A percentile compares a stretch with the other conserved stretches of the same genome.
These are phyloP conservation scores for Coracopsis vasa DNA, from an alignment of 2,113 vertebrate species.

Conservation along the genomic window DNA sequence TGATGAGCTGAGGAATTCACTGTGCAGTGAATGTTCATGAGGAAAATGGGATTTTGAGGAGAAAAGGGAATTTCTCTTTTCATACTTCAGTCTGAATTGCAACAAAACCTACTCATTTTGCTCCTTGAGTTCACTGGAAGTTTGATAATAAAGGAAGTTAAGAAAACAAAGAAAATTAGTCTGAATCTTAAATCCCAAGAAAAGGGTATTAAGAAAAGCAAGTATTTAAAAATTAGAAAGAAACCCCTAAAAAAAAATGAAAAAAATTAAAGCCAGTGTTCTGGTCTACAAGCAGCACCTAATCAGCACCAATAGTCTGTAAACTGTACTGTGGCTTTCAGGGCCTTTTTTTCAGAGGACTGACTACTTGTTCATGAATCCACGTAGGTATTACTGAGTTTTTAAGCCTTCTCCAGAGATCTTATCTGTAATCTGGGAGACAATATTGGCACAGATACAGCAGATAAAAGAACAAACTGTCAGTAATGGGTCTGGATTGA, in stretches of 20 bases:
- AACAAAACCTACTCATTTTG: not conserved
- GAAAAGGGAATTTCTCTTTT: not conserved
- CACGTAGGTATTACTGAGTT: not conserved
- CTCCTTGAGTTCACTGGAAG: not conserved
- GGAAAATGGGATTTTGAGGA: not conserved
- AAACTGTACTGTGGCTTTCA: not conserved
- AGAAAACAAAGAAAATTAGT: not conserved
- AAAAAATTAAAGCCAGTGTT: not conserved
- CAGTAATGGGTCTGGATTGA: not conserved
- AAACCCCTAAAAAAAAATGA: not conserved
- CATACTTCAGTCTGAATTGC: not conserved
- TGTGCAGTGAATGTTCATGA: not conserved
- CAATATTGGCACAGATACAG: not conserved
- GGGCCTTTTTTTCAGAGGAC: not conserved
- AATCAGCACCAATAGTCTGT: not conserved
- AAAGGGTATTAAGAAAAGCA: not conserved
- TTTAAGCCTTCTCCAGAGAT: conserved; percentile 13
- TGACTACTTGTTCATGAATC: not conserved
- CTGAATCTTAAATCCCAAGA: not conserved
- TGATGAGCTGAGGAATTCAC: not conserved
- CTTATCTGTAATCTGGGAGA: not conserved
- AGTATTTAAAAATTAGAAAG: not conserved
- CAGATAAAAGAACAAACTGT: conserved; percentile 26
- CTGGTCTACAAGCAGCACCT: not conserved
- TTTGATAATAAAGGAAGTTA: not conserved